Conservation (phyloP, 2,888 invertebrate species). For the Piscicola geometra region DNA sequence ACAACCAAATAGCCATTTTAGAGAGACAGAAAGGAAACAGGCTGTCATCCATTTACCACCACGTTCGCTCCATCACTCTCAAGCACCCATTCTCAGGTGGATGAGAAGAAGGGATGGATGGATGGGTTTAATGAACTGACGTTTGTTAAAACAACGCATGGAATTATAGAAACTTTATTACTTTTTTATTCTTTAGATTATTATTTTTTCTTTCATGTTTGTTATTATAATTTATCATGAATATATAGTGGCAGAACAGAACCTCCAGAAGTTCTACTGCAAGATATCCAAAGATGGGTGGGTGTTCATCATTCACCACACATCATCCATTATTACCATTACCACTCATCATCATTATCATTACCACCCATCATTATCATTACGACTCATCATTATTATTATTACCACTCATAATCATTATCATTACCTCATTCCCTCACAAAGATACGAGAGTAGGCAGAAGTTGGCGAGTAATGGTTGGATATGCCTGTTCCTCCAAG, state of each 20-base stretch:
- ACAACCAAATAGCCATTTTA: conserved; percentile 77
- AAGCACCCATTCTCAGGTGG: conserved; percentile 69
- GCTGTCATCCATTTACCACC: conserved; percentile 78
- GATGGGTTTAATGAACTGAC: not conserved
- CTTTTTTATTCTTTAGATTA: not conserved
- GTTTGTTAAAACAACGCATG: not conserved
- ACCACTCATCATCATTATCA: too few species aligned
- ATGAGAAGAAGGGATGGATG: not conserved
- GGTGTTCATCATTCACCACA: not conserved
- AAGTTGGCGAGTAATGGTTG: conserved; percentile 28
- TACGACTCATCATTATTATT: too few species aligned
- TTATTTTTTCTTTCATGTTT: not conserved
- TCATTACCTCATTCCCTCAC: too few species aligned
- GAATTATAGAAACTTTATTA: not conserved
- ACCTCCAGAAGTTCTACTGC: conserved; percentile 69
- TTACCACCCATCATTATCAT: too few species aligned
- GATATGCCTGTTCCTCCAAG: conserved; percentile 27
- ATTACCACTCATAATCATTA: too few species aligned
- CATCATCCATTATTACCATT: too few species aligned
- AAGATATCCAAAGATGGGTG: conserved; percentile 51
- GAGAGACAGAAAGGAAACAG: conserved; percentile 74
- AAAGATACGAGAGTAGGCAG: conserved; percentile 27
- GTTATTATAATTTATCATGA: not conserved
- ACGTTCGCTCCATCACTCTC: conserved; percentile 75
- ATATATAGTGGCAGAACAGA: conserved; percentile 56